These are phyloP conservation scores for Condylura cristata DNA, from an alignment of 2,113 vertebrate genomes.

Conservation along the genomic window DNA sequence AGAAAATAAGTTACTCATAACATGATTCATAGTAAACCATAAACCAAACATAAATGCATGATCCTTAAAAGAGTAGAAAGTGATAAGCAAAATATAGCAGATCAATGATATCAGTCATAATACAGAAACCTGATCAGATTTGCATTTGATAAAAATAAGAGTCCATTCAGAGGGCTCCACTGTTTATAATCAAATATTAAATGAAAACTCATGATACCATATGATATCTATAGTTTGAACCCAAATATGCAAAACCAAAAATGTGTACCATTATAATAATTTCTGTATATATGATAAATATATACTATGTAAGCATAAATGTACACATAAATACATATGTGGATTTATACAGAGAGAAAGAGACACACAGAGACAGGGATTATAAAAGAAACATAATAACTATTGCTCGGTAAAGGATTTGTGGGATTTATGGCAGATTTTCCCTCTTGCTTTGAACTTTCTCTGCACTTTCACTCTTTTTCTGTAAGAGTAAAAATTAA, in stretches of 20 bases:
- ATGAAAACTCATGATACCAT: neutral
- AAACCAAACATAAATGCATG: slow-evolving; percentile 17
- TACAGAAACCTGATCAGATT: neutral
- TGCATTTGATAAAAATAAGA: slow-evolving; percentile 29
- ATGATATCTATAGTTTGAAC: neutral
- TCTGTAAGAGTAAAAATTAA: neutral
- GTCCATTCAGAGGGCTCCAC: neutral
- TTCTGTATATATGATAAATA: neutral
- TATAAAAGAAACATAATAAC: neutral
- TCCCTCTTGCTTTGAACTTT: neutral
- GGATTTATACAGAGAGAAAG: neutral
- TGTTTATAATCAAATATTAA: slow-evolving; percentile 31
- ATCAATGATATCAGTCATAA: neutral
- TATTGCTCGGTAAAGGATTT: neutral
- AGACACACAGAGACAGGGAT: neutral
- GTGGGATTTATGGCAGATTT: neutral
- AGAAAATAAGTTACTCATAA: slow-evolving; percentile 10
- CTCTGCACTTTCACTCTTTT: neutral
- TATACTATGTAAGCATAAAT: neutral
- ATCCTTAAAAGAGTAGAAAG: slow-evolving; percentile 17
- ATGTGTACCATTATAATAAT: neutral
- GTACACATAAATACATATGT: neutral
- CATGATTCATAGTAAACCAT: neutral
- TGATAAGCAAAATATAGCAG: neutral
- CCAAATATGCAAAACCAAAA: neutral